Conservation (phyloP, 2,797 vertebrate genomes). For the Pitangus sulphuratus region DNA sequence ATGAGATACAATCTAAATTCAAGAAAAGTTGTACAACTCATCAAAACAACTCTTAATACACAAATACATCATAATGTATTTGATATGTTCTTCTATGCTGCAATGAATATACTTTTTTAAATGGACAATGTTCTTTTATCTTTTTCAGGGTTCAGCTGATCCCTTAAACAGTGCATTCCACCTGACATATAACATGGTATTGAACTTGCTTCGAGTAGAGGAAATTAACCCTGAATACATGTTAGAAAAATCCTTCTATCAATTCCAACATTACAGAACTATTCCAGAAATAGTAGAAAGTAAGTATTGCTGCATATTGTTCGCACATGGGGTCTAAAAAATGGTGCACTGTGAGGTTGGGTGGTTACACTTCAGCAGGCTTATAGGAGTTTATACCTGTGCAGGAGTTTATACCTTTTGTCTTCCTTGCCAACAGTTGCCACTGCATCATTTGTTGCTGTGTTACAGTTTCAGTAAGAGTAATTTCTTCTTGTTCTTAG, state of each 20-base stretch:
- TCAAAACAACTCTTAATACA: background rate
- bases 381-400: background rate
- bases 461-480: background rate
- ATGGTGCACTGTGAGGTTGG: background rate
- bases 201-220: slow-evolving; percentile 95
- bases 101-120: background rate
- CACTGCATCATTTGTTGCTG: background rate
- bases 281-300: slow-evolving; percentile 94
- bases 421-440: background rate
- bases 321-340: background rate
- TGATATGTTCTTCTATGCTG: background rate
- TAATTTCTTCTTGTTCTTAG: background rate
- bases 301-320: slow-evolving; percentile 73
- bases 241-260: slow-evolving; percentile 98
- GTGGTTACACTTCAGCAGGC: background rate
- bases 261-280: slow-evolving; percentile 97
- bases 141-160: slow-evolving; percentile 89
- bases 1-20: background rate
- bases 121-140: background rate
- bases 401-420: background rate
- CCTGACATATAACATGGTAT: slow-evolving; percentile 97
- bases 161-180: slow-evolving; percentile 96
- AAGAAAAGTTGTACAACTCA: background rate
- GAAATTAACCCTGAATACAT: slow-evolving; percentile 99
- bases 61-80: background rate